phyloP scores from a whole-genome alignment of 2,113 vertebrate species.

The Charadrius vociferus region DNA sequence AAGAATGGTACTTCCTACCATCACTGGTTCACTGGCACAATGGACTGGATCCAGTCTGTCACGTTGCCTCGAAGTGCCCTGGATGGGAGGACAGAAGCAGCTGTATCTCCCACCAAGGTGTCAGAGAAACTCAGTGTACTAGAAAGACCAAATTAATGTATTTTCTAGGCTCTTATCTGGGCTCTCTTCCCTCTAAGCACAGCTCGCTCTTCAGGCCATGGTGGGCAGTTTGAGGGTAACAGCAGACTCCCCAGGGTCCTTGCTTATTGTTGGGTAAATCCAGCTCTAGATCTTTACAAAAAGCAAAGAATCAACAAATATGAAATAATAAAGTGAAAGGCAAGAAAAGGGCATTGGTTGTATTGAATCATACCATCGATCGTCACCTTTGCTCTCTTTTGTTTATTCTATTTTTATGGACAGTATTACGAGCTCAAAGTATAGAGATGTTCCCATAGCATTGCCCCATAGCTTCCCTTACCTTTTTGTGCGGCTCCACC shows the following conservation, averaged over 20 bases:
- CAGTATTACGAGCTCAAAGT: background rate
- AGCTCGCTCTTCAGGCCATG: background rate
- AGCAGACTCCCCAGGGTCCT: background rate
- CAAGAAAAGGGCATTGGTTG: background rate
- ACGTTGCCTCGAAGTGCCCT: fast-evolving
- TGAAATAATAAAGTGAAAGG: background rate
- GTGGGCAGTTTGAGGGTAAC: background rate
- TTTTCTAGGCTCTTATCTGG: background rate
- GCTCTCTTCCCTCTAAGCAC: background rate
- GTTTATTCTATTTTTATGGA: background rate
- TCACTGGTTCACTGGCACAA: background rate
- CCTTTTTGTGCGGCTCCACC: background rate
- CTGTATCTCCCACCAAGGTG: background rate
- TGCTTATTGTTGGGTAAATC: background rate
- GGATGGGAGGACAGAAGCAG: background rate
- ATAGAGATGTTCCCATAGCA: background rate
- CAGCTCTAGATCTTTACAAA: background rate
- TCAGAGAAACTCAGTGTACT: background rate
- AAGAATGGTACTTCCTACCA: background rate
- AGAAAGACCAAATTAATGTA: background rate
- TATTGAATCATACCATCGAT: background rate
- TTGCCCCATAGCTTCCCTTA: background rate
- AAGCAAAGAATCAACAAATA: background rate
- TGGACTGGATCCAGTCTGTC: background rate
- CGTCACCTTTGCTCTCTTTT: background rate